Percentiles rank a stretch among this genome's conserved stretches.
Conservation (phyloP, 2,797 vertebrate genomes). For the Hozukius guyotensis region DNA sequence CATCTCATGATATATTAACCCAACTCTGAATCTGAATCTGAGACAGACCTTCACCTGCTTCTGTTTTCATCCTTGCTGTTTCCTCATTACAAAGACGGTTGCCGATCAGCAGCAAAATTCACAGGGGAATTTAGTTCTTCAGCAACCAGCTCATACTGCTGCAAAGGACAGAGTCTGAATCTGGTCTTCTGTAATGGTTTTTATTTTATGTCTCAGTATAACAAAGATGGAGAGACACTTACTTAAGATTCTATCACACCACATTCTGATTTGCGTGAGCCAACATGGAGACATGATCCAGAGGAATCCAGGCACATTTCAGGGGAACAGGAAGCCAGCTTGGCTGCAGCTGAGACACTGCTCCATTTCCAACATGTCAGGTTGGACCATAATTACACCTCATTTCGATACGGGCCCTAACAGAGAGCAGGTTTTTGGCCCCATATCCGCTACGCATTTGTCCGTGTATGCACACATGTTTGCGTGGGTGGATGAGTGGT, state of each 20-base stretch:
- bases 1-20: background rate
- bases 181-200: constrained; percentile 27
- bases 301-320: constrained; percentile 54
- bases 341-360: constrained; percentile 57
- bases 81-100: background rate
- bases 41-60: background rate
- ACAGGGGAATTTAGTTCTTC: constrained; percentile 1
- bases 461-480: constrained; percentile 28
- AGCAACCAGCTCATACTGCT: constrained; percentile 31
- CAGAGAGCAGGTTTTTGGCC: constrained; percentile 63
- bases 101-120: constrained; percentile 7
- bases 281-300: constrained; percentile 60
- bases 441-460: constrained; percentile 28
- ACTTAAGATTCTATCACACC: constrained; percentile 57
- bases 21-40: background rate
- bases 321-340: constrained; percentile 54
- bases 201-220: constrained; percentile 30
- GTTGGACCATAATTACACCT: constrained; percentile 67
- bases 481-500: constrained; percentile 42
- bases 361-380: constrained; percentile 65
- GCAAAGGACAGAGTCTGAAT: constrained; percentile 26
- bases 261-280: constrained; percentile 57
- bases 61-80: constrained; percentile 1
- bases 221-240: constrained; percentile 58
- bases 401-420: constrained; percentile 63